Conservation (phyloP, 2,888 invertebrate genomes). For the Mythimna lalbum region DNA sequence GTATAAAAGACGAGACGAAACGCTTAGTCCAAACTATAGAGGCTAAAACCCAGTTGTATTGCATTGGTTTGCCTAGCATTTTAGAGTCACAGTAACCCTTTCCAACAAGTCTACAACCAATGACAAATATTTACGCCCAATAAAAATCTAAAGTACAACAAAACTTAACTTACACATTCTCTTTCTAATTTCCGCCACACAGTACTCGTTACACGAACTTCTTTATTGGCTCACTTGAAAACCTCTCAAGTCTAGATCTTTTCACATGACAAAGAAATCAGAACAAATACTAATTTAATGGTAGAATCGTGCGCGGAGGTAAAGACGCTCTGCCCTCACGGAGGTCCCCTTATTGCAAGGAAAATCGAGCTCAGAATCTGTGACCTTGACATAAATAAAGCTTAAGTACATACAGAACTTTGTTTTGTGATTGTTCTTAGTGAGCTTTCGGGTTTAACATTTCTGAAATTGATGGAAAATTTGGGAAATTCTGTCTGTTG, state of each 20-base stretch:
- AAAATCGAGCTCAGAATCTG: conserved; percentile 32
- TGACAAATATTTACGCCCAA: too few relatives aligned
- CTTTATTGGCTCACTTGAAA: conserved; percentile 26
- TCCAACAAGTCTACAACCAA: too few relatives aligned
- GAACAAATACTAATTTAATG: conserved; percentile 45
- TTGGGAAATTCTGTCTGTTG: conserved; percentile 39
- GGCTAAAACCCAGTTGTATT: too few relatives aligned
- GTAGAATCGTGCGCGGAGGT: conserved; percentile 46
- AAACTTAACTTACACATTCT: conserved; percentile 1
- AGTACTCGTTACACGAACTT: conserved; percentile 10
- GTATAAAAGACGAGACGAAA: too few relatives aligned
- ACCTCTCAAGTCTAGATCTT: conserved; percentile 37
- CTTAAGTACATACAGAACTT: conserved; percentile 52
- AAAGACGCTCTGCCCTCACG: conserved; percentile 27
- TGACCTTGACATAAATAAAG: conserved; percentile 56
- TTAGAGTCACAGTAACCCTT: too few relatives aligned
- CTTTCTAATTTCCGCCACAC: background rate
- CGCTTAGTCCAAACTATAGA: too few relatives aligned
- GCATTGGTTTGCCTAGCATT: too few relatives aligned
- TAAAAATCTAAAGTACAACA: background rate
- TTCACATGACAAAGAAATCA: conserved; percentile 49
- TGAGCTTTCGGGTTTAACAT: conserved; percentile 53
- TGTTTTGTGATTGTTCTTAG: conserved; percentile 49
- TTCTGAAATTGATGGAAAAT: conserved; percentile 51
- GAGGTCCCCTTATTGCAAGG: conserved; percentile 33